A percentile compares a stretch with the other conserved stretches of the same genome.
Evolutionary conservation across 2,113 vertebrate genomes (phyloP).

Genomic region (Symphodus melops): DNA sequence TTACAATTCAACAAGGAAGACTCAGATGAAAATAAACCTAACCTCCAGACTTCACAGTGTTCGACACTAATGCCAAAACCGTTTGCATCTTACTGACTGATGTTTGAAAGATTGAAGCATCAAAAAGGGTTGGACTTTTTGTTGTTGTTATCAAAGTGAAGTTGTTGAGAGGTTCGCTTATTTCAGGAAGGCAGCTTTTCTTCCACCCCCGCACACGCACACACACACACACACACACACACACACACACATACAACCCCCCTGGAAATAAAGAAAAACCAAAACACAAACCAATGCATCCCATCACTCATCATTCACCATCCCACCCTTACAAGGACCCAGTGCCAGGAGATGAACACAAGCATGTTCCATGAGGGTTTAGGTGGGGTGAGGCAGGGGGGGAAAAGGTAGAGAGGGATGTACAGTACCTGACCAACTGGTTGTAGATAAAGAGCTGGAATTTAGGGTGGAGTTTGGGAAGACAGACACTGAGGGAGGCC

Average conservation of each 20-base stretch:
- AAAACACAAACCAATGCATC: slow-evolving; percentile 26
- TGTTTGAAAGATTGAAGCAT: not conserved
- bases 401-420: slow-evolving; percentile 70
- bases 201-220: too few relatives aligned
- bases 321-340: slow-evolving; percentile 56
- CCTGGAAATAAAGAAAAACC: slow-evolving; percentile 42
- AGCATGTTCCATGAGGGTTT: slow-evolving; percentile 93
- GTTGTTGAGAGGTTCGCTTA: slow-evolving; percentile 58
- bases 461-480: slow-evolving; percentile 99
- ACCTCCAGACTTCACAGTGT: slow-evolving; percentile 50
- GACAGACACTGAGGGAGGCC: slow-evolving; percentile 99
- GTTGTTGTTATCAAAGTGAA: slow-evolving; percentile 20
- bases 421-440: slow-evolving; percentile 99
- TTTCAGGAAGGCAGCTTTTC: slow-evolving; percentile 68
- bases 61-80: not conserved
- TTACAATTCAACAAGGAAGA: slow-evolving; percentile 61
- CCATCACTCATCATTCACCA: slow-evolving; percentile 51
- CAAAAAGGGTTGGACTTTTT: not conserved
- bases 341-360: slow-evolving; percentile 84
- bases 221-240: too few relatives aligned
- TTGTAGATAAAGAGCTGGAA: slow-evolving; percentile 99
- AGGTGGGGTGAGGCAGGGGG: slow-evolving; percentile 70
- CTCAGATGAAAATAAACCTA: slow-evolving; percentile 61
- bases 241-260: slow-evolving; percentile 7
- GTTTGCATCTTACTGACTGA: not conserved